A percentile compares a stretch with the other conserved stretches of the same genome.
phyloP scores from a whole-genome alignment of 2,888 invertebrate genomes.

The Caradrina kadenii region DNA sequence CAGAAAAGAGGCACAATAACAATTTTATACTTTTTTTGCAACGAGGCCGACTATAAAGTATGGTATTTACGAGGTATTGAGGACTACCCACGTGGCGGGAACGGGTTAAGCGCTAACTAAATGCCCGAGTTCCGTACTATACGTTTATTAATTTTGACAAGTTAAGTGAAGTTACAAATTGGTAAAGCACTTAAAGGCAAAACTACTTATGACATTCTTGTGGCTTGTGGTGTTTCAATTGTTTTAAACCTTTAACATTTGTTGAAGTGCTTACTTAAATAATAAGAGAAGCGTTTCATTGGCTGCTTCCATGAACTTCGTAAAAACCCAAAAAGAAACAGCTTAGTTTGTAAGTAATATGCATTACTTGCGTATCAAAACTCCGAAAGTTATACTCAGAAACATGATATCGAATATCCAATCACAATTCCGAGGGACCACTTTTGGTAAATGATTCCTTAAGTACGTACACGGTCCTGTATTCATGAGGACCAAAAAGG shows the following conservation, averaged over 20 bases:
- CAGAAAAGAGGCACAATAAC: slow-evolving; percentile 67
- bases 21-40: slow-evolving; percentile 69
- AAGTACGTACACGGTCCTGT: slow-evolving; percentile 26
- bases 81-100: slow-evolving; percentile 71
- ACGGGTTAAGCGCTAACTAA: slow-evolving; percentile 39
- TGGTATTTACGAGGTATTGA: slow-evolving; percentile 72
- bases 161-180: slow-evolving; percentile 1
- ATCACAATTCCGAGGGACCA: slow-evolving; percentile 36
- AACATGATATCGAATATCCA: slow-evolving; percentile 23
- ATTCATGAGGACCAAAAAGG: slow-evolving; percentile 29
- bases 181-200: not conserved
- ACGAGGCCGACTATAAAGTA: slow-evolving; percentile 69
- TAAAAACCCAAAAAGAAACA: not conserved
- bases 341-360: not conserved
- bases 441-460: slow-evolving; percentile 42
- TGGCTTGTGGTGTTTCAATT: not conserved
- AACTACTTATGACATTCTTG: not conserved
- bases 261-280: not conserved
- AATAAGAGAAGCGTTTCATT: not conserved
- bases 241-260: not conserved
- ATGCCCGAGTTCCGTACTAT: slow-evolving; percentile 33
- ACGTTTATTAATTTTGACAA: slow-evolving; percentile 6
- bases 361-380: not conserved
- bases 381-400: slow-evolving; percentile 8
- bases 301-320: not conserved